phyloP scores from a whole-genome alignment of 2,888 invertebrate species.

The Cephus sareptanus region DNA sequence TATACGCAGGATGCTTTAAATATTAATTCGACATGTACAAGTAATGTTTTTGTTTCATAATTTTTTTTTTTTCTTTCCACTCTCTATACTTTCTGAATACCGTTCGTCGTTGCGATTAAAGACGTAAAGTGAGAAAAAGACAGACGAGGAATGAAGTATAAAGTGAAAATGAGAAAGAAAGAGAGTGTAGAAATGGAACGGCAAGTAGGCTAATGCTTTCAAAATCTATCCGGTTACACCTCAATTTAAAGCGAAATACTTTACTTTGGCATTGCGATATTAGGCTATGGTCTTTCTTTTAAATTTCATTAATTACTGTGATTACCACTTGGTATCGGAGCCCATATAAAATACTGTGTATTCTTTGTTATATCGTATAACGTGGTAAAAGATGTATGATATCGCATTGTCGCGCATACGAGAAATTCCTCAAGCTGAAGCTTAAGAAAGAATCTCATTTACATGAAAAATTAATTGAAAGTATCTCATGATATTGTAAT shows the following conservation, averaged over 20 bases:
- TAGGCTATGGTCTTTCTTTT: neutral
- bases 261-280: neutral
- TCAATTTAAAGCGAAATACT: neutral
- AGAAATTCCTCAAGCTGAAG: neutral
- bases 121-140: neutral
- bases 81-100: constrained; percentile 11
- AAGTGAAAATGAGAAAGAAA: neutral
- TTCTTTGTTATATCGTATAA: neutral
- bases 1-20: constrained; percentile 11
- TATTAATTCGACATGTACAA: constrained; percentile 19
- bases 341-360: neutral
- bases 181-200: neutral
- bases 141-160: neutral
- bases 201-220: neutral
- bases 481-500: neutral
- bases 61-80: constrained; percentile 2
- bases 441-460: neutral
- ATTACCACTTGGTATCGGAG: neutral
- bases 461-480: neutral
- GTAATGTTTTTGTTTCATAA: constrained; percentile 5
- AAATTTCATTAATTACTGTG: neutral
- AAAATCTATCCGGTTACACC: neutral
- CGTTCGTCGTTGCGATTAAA: neutral
- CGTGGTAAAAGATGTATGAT: neutral
- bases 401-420: neutral